These are phyloP conservation scores for Fregata magnificens DNA, from an alignment of 2,113 vertebrate species.

Conservation along the genomic window DNA sequence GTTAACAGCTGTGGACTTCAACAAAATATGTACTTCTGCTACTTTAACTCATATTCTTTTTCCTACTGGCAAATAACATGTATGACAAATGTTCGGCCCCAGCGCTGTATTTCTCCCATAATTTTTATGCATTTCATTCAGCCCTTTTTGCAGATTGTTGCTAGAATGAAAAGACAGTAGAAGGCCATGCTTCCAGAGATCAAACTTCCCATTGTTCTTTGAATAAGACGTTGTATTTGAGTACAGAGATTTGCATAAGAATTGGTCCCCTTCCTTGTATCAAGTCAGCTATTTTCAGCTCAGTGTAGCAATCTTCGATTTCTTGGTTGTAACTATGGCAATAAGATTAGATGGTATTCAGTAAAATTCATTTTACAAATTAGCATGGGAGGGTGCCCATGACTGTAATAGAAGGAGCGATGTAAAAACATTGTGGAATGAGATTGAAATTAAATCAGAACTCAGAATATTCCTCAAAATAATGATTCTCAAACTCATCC, in stretches of 20 bases:
- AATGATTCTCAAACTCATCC: slow-evolving; percentile 16
- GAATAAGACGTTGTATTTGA: slow-evolving; percentile 41
- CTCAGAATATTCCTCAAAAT: slow-evolving; percentile 51
- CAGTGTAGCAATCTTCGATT: slow-evolving; percentile 62
- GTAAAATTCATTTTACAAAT: slow-evolving; percentile 71
- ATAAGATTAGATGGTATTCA: slow-evolving; percentile 75
- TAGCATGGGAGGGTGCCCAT: slow-evolving; percentile 42
- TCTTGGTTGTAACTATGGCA: slow-evolving; percentile 79
- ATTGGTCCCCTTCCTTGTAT: slow-evolving; percentile 56
- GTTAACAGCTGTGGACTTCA: not conserved
- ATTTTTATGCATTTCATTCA: slow-evolving; percentile 27
- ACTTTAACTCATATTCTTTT: not conserved
- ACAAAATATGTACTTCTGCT: not conserved
- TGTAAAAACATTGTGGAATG: slow-evolving; percentile 31
- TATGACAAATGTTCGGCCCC: not conserved
- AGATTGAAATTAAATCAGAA: slow-evolving; percentile 43
- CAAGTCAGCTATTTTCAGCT: slow-evolving; percentile 73
- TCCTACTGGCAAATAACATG: not conserved
- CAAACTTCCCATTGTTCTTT: slow-evolving; percentile 68
- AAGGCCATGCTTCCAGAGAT: slow-evolving; percentile 31
- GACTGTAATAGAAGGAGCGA: not conserved
- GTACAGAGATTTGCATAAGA: slow-evolving; percentile 69
- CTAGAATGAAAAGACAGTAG: slow-evolving; percentile 23
- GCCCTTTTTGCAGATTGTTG: not conserved
- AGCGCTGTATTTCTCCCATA: not conserved